Evolutionary conservation across 53 echinoderm and acorn worm species (phyloP), one percentile per base, ranked within the genome.

Genomic region (Echinarachnius parma): DNA sequence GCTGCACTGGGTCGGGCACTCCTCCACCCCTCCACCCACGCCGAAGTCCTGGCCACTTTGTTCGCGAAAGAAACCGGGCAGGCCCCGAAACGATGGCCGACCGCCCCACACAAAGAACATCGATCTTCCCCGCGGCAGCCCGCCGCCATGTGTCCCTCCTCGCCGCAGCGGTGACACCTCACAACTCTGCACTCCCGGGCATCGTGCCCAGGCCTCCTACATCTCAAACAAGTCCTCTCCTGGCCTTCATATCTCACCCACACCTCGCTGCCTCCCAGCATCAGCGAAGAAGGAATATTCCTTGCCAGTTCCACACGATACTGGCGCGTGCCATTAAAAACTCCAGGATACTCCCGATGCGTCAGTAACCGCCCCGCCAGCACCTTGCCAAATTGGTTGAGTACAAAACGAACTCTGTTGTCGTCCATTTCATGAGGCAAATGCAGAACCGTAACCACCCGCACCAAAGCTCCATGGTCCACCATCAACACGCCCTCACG

Each of bases 201-300:
- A 4, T 49, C 67, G 11, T 66, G 67, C 4, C 50, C 67, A 11
- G 27, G 5, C 2, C 4, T 18, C 10, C 67, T 49, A 49, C 50
- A 66, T 11, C 48, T 48, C 5, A 47, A 9, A 13, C 49, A 48
- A 11, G 67, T 66, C 0, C 50, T 1, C 2, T 48, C 5, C 13
- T 66, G 67, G 0, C 67, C 67, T 24, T 66, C 29, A 28, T 28
- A 64, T 28, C 46, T 22, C 9, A 64, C 46, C 46, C 64, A 64
- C 0, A n/a, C n/a, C n/a, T n/a, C 22, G 2, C 46, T 5, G 9
- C 46, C 64, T 15, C 64, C 64, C 0, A 64, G 4, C 1, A 21
- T 64, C 2, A 64, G 26, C 1, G 64, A 16, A 26, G 64, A 64
- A 0, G 66, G 66, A 47, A 65, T 65, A 31, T 65, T 31, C 30